Conservation (phyloP, 2,113 vertebrate species). For the Actinemys pallida region DNA sequence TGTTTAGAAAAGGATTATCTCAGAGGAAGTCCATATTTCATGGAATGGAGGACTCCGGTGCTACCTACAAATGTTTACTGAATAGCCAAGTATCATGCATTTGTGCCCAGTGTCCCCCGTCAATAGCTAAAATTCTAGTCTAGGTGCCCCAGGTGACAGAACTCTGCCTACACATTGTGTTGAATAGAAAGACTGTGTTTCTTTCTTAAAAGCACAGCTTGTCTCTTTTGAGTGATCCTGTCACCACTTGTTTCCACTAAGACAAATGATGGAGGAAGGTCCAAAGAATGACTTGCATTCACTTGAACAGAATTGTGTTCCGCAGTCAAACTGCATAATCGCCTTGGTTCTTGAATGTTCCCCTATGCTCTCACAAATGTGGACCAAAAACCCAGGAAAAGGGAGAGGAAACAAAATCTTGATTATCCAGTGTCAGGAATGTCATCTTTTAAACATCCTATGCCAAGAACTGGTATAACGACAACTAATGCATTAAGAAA, state of each 20-base stretch:
- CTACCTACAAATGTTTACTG: background rate
- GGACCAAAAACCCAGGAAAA: background rate
- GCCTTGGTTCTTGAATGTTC: background rate
- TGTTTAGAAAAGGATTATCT: background rate
- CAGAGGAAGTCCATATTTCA: background rate
- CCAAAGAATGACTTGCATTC: fast-evolving
- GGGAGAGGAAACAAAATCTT: background rate
- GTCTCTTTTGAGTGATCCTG: background rate
- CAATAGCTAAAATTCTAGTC: background rate
- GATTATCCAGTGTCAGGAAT: background rate
- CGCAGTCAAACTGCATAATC: background rate
- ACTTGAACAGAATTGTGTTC: background rate
- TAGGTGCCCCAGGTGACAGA: background rate
- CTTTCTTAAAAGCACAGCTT: background rate
- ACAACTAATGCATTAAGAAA: fast-evolving
- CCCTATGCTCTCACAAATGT: too few species aligned
- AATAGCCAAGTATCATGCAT: background rate
- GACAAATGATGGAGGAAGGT: fast-evolving
- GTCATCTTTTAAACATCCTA: background rate
- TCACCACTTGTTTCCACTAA: fast-evolving
- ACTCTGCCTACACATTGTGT: background rate
- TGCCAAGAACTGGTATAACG: background rate
- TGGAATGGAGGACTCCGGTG: background rate
- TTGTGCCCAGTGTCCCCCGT: background rate
- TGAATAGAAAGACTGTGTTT: background rate